Evolutionary conservation across 2,888 invertebrate species (phyloP).

Genomic region (Drosophila fulvimacula): DNA sequence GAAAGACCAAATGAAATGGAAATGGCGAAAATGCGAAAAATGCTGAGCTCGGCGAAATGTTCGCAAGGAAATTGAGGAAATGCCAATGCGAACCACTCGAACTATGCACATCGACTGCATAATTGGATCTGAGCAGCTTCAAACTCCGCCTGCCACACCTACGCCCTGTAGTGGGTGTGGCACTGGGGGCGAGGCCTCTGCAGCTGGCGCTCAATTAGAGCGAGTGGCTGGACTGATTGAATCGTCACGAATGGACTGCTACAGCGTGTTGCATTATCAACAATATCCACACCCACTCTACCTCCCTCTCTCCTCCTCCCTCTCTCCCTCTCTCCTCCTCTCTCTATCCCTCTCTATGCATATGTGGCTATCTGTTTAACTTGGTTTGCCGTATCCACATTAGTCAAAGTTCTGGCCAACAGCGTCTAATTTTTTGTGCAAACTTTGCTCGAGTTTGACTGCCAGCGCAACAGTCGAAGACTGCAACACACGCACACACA

Average conservation of each 20-base stretch:
- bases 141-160: neutral
- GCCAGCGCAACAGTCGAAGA: constrained; percentile 27
- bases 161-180: neutral
- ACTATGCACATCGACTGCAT: constrained; percentile 63
- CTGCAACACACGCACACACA: neutral
- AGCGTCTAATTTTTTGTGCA: constrained; percentile 64
- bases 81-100: constrained; percentile 34
- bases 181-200: constrained; percentile 7
- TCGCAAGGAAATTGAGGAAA: constrained; percentile 53
- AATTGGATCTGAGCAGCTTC: constrained; percentile 53
- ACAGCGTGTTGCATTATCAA: constrained; percentile 22
- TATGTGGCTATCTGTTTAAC: neutral
- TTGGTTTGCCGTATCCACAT: constrained; percentile 26
- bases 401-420: constrained; percentile 51
- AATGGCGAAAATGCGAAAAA: constrained; percentile 52
- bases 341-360: neutral
- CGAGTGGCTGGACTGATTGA: constrained; percentile 58
- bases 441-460: constrained; percentile 37
- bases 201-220: constrained; percentile 66
- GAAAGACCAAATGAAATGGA: constrained; percentile 55
- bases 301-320: neutral
- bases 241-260: constrained; percentile 22
- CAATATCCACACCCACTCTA: neutral
- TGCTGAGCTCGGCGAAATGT: constrained; percentile 38
- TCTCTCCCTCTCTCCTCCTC: neutral